Evolutionary conservation across 2,113 vertebrate genomes (phyloP).

Genomic region (Xenopus laevis): DNA sequence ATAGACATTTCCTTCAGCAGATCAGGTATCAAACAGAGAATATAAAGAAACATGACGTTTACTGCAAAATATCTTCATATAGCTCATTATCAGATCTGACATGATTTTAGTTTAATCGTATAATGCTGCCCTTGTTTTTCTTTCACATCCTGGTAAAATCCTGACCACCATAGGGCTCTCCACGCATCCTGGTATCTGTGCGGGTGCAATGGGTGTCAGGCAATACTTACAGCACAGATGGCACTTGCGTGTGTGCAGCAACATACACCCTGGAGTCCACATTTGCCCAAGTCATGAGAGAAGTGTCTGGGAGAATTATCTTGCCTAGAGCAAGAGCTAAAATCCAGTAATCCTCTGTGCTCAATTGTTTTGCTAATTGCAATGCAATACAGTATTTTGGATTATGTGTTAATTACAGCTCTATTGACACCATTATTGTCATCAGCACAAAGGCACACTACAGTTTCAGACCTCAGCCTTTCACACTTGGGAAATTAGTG

Average conservation of each 20-base stretch:
- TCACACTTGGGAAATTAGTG: too few relatives aligned
- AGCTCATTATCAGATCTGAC: constrained; percentile 32
- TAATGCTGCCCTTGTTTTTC: constrained; percentile 31
- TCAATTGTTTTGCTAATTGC: not conserved
- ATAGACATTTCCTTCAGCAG: constrained; percentile 44
- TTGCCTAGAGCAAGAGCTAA: not conserved
- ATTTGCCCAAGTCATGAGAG: not conserved
- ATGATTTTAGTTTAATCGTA: constrained; percentile 36
- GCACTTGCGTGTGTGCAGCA: not conserved
- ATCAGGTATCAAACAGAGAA: constrained; percentile 41
- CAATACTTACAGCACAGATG: constrained; percentile 16
- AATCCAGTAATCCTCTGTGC: not conserved
- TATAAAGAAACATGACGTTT: constrained; percentile 41
- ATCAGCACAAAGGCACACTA: too few relatives aligned
- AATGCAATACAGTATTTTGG: too few relatives aligned
- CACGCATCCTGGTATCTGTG: not conserved
- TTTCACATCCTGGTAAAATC: constrained; percentile 3
- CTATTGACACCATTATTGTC: too few relatives aligned
- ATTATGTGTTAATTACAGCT: too few relatives aligned
- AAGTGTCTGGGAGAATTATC: not conserved
- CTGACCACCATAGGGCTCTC: constrained; percentile 19
- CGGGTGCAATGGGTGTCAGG: constrained; percentile 5
- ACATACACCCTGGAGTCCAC: not conserved
- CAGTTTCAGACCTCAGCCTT: too few relatives aligned
- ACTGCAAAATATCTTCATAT: constrained; percentile 42